phyloP scores from a whole-genome alignment of 2,888 invertebrate genomes.

The Lepidonotus clava region DNA sequence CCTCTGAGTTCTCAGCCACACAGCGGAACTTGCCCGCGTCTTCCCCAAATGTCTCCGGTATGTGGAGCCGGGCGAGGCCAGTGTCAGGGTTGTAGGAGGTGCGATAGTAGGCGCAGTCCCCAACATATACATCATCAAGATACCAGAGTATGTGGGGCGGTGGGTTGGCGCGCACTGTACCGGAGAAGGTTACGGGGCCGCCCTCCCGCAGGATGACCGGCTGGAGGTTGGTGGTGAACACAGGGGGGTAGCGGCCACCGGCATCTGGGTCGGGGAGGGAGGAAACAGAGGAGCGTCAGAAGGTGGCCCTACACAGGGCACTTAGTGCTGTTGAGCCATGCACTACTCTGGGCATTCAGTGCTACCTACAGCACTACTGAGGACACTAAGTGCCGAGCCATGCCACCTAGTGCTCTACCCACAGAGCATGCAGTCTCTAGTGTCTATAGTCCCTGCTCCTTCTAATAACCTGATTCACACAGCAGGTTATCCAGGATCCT shows the following conservation, averaged over 20 bases:
- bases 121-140: conserved; percentile 86
- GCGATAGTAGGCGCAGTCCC: conserved; percentile 67
- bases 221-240: conserved; percentile 61
- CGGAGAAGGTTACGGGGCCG: conserved; percentile 75
- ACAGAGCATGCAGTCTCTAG: neutral
- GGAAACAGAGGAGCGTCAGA: neutral
- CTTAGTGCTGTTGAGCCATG: neutral
- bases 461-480: too few relatives aligned
- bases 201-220: conserved; percentile 74
- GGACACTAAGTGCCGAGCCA: neutral
- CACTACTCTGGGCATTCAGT: too few relatives aligned
- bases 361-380: too few relatives aligned
- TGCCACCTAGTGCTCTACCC: neutral
- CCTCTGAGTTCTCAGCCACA: conserved; percentile 95
- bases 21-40: conserved; percentile 99
- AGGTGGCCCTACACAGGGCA: neutral
- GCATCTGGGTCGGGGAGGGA: conserved; percentile 51
- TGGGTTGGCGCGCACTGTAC: conserved; percentile 91
- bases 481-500: too few relatives aligned
- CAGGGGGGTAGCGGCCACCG: conserved; percentile 62
- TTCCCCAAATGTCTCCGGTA: conserved; percentile 96
- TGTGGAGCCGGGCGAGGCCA: conserved; percentile 87
- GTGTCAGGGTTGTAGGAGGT: conserved; percentile 75
- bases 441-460: too few relatives aligned
- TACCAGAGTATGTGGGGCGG: conserved; percentile 97